Evolutionary conservation across 2,888 invertebrate species (phyloP).

Genomic region (Cryptocephalus primarius): DNA sequence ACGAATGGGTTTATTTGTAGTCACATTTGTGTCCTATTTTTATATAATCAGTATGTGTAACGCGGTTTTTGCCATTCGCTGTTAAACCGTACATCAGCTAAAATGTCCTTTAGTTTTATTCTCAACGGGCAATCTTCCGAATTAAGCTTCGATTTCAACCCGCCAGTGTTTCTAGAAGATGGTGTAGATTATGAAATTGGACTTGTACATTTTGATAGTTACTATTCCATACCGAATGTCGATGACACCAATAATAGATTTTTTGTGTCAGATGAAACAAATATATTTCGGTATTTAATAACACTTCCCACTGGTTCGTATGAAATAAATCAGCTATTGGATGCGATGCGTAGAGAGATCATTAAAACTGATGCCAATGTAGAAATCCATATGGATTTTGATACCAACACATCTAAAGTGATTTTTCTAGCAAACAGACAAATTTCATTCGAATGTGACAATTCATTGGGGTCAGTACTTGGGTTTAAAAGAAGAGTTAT

Average conservation of each 20-base stretch:
- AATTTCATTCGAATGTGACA: slow-evolving; percentile 1
- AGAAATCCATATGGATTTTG: background rate
- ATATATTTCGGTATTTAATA: too few relatives aligned
- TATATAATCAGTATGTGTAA: slow-evolving; percentile 3
- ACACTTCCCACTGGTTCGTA: background rate
- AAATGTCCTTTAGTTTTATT: background rate
- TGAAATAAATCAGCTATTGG: background rate
- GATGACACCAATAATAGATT: background rate
- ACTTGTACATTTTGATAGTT: slow-evolving; percentile 6
- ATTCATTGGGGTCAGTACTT: background rate
- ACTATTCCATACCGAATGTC: slow-evolving; percentile 4
- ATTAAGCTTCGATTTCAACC: slow-evolving; percentile 3
- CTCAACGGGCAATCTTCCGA: background rate
- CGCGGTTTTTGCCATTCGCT: background rate
- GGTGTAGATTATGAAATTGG: slow-evolving; percentile 6
- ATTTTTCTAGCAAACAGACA: background rate
- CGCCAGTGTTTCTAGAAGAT: slow-evolving; percentile 6
- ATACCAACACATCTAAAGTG: slow-evolving; percentile 1
- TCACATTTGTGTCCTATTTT: slow-evolving; percentile 2
- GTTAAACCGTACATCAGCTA: background rate
- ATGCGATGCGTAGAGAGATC: too few relatives aligned
- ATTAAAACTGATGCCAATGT: background rate
- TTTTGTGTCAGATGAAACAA: too few relatives aligned
- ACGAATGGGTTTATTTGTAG: background rate
- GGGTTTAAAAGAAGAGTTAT: background rate